Evolutionary conservation across 2,113 vertebrate species (phyloP), one percentile per base, ranked within the genome.

Genomic region (Toxotes jaculatrix): DNA sequence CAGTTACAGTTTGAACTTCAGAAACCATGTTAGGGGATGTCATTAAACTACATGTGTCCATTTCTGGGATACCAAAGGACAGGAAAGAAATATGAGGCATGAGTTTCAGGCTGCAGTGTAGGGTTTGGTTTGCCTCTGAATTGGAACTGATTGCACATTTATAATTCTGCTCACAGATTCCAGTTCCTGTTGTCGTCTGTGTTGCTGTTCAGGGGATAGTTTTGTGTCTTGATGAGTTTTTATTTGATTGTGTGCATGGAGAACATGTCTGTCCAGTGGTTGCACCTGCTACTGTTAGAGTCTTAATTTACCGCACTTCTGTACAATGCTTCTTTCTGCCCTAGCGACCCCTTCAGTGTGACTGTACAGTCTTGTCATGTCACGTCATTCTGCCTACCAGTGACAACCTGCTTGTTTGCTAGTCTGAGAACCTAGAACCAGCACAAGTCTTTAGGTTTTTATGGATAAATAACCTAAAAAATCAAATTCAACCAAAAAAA

Each of bases 1-100:
- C 49, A 38, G n/a, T 63, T 0, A 12, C 11, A 59, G 55, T 80
- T 57, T 59, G 32, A 81, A 78, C 65, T 74, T 78, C 84, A 75
- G 27, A 53, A 34, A 36, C 47, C 9, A 47, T 36, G 56, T 49
- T 40, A 78, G 23, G 6, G 1, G 7, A 7, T 40, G 38, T 6
- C 38, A 40, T 13, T 45, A 51, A 51, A 49, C 6, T 4, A 61
- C 11, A 7, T 23, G 3, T 3, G 0, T 61, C n/a, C 32, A 53
- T 51, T 45, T 70, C 42, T 42, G n/a, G 9, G n/a, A 67, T 36
- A 34, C 51, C 23, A 32, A n/a, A 74, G 23, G 23, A 23, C 4
- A 55, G 2, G 7, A 7, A 1, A 27, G 32, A 38, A 32, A 51
- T 2, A 2, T 4, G 32, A 27, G 7, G 42, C 42, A 10, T 19